Base-by-base conservation (phyloP, 2,113 vertebrate species). In the Oostethus manadensis region DNA sequence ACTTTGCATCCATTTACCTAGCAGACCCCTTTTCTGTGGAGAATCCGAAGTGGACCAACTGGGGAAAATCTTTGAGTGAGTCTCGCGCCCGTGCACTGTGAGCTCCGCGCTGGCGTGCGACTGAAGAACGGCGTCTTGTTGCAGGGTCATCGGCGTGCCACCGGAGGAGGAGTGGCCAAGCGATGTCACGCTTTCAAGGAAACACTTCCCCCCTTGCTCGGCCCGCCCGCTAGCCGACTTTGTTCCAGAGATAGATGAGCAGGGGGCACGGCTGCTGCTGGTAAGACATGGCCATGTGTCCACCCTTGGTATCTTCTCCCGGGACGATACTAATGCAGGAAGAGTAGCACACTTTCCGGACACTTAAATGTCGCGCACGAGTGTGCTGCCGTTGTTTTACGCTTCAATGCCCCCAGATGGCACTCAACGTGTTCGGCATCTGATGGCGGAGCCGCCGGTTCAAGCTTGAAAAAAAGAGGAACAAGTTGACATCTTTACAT, bases 31-130 rank as follows among this genome's bases (percentile, higher is more conserved):
- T 63, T 96, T 95, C 80, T 92, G 92, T 60, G 93, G 93, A 64
- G 93, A 93, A 58, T 96, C 93, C 6, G 94, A 96, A 87, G 87
- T 90, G 77, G 93, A 94, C 75, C 93, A 96, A 61, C 86, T 96
- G 57, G 89, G 85, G 56, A 93, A 93, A 72, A 92, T 93, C 21
- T 91, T 93, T 72, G 84, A 90, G 92, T 93, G 76, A 85, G 91
- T 43, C 26, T 46, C 9, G 20, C 13, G 14, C 2, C 57, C 10
- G 16, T 18, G 60, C 15, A 33, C 47, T 15, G 66, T 74, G 20
- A 22, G 6, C 16, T 6, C 20, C 51, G 17, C n/a, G 3, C 15
- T 7, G 16, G 43, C 8, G n/a, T 46, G 51, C 65, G 6, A 33
- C 42, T 1, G 59, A 10, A 10, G 56, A 44, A 11, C 13, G 0